These are phyloP conservation scores for Temnopleurus reevesii DNA, from an alignment of 53 echinoderm and acorn worm species.

Conservation along the genomic window DNA sequence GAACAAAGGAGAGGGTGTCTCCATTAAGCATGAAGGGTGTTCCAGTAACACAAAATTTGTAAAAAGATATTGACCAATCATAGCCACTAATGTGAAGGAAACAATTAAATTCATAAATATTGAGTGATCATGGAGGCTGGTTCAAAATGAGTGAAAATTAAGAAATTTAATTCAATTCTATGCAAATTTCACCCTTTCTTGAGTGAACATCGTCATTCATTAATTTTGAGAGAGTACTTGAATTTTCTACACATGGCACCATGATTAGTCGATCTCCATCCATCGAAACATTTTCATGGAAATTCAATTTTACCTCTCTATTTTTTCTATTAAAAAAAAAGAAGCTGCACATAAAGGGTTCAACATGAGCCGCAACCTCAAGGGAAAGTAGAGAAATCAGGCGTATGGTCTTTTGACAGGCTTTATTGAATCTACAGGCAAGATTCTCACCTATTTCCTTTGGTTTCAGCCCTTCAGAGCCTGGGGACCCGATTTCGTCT, in stretches of 20 bases:
- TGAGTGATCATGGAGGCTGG: too few species aligned
- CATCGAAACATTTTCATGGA: background rate
- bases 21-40: too few species aligned
- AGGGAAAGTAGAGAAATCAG: background rate
- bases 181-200: background rate
- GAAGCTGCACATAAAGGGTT: background rate
- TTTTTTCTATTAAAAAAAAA: too few species aligned
- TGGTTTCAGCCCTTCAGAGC: background rate
- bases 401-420: conserved; percentile 17
- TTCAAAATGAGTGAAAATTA: background rate
- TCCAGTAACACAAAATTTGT: too few species aligned
- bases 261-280: background rate
- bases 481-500: background rate
- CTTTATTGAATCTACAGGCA: conserved; percentile 13
- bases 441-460: background rate
- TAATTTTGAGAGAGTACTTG: background rate
- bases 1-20: background rate
- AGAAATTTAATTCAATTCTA: too few species aligned
- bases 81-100: too few species aligned
- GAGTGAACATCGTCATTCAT: background rate
- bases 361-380: background rate
- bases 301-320: background rate
- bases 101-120: too few species aligned
- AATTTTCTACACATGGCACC: background rate
- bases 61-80: too few species aligned